Percentiles rank a stretch among this genome's conserved stretches.
These are phyloP conservation scores for Anagyrus pseudococci DNA, from an alignment of 2,888 invertebrate species.

Conservation along the genomic window DNA sequence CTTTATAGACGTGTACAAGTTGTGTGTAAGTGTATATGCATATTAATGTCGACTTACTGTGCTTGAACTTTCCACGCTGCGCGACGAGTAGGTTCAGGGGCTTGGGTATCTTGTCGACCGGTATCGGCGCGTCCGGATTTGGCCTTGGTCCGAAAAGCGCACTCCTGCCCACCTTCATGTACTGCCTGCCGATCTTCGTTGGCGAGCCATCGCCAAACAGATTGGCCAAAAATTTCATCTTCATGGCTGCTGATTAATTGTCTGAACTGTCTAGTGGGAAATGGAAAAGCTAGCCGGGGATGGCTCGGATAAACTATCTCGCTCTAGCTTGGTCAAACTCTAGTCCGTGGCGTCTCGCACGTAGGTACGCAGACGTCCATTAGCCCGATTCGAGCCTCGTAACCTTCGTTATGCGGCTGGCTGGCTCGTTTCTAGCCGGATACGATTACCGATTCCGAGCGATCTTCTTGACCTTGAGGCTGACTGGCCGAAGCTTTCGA, in stretches of 20 bases:
- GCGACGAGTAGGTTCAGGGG: conserved; percentile 84
- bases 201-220: conserved; percentile 58
- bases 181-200: conserved; percentile 77
- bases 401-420: too few species aligned
- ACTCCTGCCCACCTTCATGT: conserved; percentile 77
- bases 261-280: too few species aligned
- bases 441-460: too few species aligned
- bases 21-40: too few species aligned
- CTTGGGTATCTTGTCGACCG: conserved; percentile 61
- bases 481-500: too few species aligned
- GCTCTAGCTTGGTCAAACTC: conserved; percentile 5
- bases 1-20: too few species aligned
- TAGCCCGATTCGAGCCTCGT: conserved; percentile 26
- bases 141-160: conserved; percentile 73
- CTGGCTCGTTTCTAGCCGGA: too few species aligned
- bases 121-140: conserved; percentile 54
- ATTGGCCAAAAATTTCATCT: conserved; percentile 58
- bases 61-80: conserved; percentile 76
- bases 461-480: too few species aligned
- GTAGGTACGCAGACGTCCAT: conserved; percentile 27
- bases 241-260: conserved; percentile 26
- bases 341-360: conserved; percentile 16
- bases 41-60: conserved; percentile 71
- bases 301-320: background rate
- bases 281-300: background rate